Base-by-base conservation (phyloP, 2,888 invertebrate species). In the Aphrophora alni region DNA sequence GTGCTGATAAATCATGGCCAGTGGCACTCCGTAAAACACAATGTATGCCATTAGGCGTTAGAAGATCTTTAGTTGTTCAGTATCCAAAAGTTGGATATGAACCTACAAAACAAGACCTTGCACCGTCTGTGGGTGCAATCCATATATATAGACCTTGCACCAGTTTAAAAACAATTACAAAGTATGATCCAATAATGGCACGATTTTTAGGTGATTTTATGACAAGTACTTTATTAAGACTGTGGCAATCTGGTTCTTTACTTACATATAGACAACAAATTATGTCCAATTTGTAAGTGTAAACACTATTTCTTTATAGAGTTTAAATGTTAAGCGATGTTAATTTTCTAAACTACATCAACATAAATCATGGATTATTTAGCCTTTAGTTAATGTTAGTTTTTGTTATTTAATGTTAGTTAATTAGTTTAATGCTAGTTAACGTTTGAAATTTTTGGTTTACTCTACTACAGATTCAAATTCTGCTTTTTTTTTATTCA, bases 1-100 rank as follows among this genome's bases (percentile, higher is more conserved):
- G 84, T 28, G 80, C 84, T 51, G 82, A 84, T 77, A 85, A 86
- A 77, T 82, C 84, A 24, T 85, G 85, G 51, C 86, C 87, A 12
- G 83, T 84, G 24, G 84, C 87, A 73, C 84, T 88, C 68, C 85
- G 85, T 72, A 87, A 88, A 80, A 85, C 85, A 4, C 77, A 81
- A 38, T 84, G 83, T 77, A 80, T 83, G 51, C 74, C 78, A 24
- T 78, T 80, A 27, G 73, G 71, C 72, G 76, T 71, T 21, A 82
- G 78, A 73, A 78, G 38, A 44, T 72, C 70, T 25, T 68, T 81
- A 26, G 73, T 82, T 24, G 24, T 78, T 27, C 74, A 78, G 24
- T 77, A 82, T 81, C 82, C 82, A 12, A 78, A 80, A 44, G 75
- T 78, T 7, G 78, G 80, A 7, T 70, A 76, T 44, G 80, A 78